phyloP scores from a whole-genome alignment of 2,888 invertebrate species.

The Ashinkailepas kermadecensis region DNA sequence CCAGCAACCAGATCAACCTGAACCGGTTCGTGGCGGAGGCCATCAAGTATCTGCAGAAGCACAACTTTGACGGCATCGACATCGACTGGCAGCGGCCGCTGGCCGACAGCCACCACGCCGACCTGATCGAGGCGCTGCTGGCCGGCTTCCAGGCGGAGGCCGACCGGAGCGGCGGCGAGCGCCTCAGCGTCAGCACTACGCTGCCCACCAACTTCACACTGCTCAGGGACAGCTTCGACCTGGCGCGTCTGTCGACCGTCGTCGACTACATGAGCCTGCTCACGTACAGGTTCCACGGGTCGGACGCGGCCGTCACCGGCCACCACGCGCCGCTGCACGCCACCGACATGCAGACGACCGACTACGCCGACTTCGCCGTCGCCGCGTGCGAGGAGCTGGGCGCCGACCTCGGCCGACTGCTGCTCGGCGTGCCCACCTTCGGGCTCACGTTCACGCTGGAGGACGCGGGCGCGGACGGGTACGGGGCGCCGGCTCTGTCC shows the following conservation, averaged over 20 bases:
- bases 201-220: not conserved
- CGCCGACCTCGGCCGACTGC: not conserved
- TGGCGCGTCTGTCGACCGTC: not conserved
- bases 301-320: not conserved
- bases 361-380: not conserved
- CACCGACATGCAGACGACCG: not conserved
- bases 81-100: not conserved
- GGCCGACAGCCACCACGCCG: not conserved
- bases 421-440: not conserved
- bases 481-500: not conserved
- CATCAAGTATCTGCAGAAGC: not conserved
- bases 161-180: not conserved
- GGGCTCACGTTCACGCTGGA: not conserved
- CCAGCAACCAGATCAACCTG: not conserved
- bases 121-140: not conserved
- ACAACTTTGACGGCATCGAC: not conserved
- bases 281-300: not conserved
- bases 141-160: not conserved
- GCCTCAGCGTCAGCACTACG: not conserved
- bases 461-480: not conserved
- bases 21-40: not conserved
- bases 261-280: not conserved
- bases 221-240: not conserved
- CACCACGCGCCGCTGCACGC: not conserved
- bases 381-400: not conserved